Base-by-base conservation (phyloP, 2,888 invertebrate genomes). In the Halictus ligatus region DNA sequence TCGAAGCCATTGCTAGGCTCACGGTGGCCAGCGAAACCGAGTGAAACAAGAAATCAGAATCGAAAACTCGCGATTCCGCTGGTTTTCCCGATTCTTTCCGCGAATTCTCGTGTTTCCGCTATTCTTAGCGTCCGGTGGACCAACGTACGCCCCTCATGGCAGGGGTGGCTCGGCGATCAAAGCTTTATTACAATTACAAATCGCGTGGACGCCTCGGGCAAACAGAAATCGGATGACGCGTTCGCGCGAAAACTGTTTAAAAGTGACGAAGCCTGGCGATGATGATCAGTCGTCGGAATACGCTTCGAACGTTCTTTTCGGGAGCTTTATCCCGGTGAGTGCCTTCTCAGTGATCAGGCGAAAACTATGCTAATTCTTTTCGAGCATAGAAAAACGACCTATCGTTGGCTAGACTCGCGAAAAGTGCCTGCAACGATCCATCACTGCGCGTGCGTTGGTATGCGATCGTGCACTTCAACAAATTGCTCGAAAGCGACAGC, bases 101-200 rank as follows among this genome's bases (percentile, higher is more conserved):
- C 25, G 12, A 54, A n/a, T 50, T 40, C 29, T 72, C 48, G 18
- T 18, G 64, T 29, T n/a, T n/a, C 13, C 18, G 43, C 18, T 29
- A 67, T 75, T 69, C 18, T 35, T 46, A 46, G 29, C 8, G 15
- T 15, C 1, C 29, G 60, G 4, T 8, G 67, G 2, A 18, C 50
- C 12, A 10, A 48, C 18, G n/a, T 43, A 12, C 21, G 35, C 25
- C 15, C 58, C 40, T 75, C 67, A n/a, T 15, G 29, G 29, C 25
- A 54, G 18, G 54, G 67, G 74, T 76, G 60, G 29, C 43, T 10
- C 48, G 43, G 15, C 77, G 75, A 76, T 73, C 64, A 43, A n/a
- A 25, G n/a, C 15, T 83, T 82, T 48, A 80, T 84, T 64, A 74
- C 15, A 58, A 79, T 84, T 74, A 76, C 40, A 48, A 84, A 77